Evolutionary conservation across 2,888 invertebrate species (phyloP), one percentile per base, ranked within the genome.

Genomic region (Cerastoderma edule): DNA sequence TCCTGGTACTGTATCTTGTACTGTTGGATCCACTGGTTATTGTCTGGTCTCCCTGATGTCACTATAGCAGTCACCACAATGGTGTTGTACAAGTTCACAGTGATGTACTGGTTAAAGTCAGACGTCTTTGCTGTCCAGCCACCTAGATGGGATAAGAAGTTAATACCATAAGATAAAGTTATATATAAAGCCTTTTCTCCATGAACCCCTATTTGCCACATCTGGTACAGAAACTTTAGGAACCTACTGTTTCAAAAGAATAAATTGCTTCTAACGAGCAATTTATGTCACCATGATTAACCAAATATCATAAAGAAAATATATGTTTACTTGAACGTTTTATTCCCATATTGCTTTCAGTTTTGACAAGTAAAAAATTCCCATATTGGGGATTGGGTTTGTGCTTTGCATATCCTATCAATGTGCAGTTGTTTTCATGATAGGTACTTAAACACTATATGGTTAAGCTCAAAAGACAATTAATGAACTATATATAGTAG

Each of bases 1-100:
- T 86, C 85, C 66, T 87, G 86, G 72, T 87, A 90, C 60, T 83
- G 81, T 0, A 90, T 46, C 30, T 83, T 85, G 71, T 87, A 90
- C 27, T 75, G 71, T 13, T 85, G 77, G 35, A 90, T 87, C 83
- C 86, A 89, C 48, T 89, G 86, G 54, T 81, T 78, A 8, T 76
- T 81, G 65, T 82, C 82, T 3, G 79, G 70, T 30, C 89, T 77
- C 0, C 90, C 90, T 10, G 79, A 73, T 4, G 88, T 83, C 10
- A 66, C 57, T 1, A 90, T 76, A 6, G 83, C 84, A 48, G 83
- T 80, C 24, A 89, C 82, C 22, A 83, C 80, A 6, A 88, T 78
- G 0, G 85, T 83, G 67, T 84, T 85, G 69, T 80, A 86, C 72
- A 89, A 89, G 8, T 65, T 65, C 16, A 85, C 84, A 27, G 80